These are phyloP conservation scores for Cyprinodon diabolis DNA, from an alignment of 2,797 vertebrate genomes.

Conservation along the genomic window DNA sequence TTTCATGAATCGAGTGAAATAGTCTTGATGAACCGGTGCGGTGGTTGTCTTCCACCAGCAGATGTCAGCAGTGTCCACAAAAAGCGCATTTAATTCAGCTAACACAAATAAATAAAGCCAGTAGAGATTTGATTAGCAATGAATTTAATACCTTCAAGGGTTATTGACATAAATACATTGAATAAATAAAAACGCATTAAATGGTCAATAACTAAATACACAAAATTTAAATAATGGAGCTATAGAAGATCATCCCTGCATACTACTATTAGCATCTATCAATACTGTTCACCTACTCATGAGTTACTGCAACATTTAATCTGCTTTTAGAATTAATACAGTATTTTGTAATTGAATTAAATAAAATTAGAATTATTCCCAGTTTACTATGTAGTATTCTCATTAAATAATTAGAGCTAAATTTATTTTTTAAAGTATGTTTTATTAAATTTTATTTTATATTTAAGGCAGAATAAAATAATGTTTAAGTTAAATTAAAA, in stretches of 20 bases:
- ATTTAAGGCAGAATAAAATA: neutral
- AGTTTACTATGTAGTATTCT: neutral
- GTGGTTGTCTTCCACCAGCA: constrained; percentile 36
- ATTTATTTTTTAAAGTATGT: neutral
- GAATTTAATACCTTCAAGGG: neutral
- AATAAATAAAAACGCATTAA: neutral
- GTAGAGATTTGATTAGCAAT: neutral
- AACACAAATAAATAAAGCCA: neutral
- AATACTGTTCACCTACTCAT: no score
- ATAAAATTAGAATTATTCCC: neutral
- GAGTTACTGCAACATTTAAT: no score
- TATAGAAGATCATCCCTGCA: no score
- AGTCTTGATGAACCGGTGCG: constrained; percentile 1
- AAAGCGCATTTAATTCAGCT: neutral
- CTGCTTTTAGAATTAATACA: no score
- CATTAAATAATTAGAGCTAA: neutral
- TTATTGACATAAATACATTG: neutral
- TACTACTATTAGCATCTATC: no score
- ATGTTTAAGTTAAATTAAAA: no score
- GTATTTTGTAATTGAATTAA: no score
- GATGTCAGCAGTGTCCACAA: constrained; percentile 48
- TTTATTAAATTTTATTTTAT: neutral
- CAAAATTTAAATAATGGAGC: neutral
- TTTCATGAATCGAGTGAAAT: neutral
- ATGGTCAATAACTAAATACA: neutral